These are phyloP conservation scores for Thripadectes ignobilis DNA, from an alignment of 2,797 vertebrate species.

Conservation along the genomic window DNA sequence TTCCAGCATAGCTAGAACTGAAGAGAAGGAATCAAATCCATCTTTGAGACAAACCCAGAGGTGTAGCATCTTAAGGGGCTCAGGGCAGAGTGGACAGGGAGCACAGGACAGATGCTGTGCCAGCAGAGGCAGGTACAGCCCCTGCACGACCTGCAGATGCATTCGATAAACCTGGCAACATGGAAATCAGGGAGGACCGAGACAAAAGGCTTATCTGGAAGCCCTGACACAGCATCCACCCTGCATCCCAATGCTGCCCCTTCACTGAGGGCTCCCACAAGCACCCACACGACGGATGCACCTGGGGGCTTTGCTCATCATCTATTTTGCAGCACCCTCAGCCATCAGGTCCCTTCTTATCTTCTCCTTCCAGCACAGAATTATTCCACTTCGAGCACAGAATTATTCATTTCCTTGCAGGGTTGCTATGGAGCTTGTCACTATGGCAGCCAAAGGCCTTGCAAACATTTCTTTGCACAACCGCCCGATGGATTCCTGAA, in stretches of 20 bases:
- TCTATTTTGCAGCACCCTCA: neutral
- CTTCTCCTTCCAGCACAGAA: neutral
- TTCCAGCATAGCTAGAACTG: neutral
- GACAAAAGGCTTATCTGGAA: neutral
- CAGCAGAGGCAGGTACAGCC: neutral
- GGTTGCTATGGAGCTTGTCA: conserved; percentile 49
- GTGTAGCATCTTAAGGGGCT: neutral
- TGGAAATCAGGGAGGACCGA: neutral
- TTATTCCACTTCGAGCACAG: neutral
- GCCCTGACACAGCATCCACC: neutral
- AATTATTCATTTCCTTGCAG: conserved; percentile 51
- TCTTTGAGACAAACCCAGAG: neutral
- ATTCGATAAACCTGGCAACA: neutral
- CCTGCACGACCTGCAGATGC: rapidly evolving
- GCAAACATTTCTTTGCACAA: conserved; percentile 41
- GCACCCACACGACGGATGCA: neutral
- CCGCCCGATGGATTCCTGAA: neutral
- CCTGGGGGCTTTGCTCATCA: neutral
- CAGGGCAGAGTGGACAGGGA: rapidly evolving
- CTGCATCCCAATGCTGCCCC: neutral
- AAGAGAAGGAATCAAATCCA: neutral
- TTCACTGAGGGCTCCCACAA: rapidly evolving
- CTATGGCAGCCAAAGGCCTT: conserved; percentile 38
- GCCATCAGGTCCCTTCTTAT: neutral
- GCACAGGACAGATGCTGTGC: neutral